Conservation (phyloP, 2,113 vertebrate genomes). For the Pagrus major region DNA sequence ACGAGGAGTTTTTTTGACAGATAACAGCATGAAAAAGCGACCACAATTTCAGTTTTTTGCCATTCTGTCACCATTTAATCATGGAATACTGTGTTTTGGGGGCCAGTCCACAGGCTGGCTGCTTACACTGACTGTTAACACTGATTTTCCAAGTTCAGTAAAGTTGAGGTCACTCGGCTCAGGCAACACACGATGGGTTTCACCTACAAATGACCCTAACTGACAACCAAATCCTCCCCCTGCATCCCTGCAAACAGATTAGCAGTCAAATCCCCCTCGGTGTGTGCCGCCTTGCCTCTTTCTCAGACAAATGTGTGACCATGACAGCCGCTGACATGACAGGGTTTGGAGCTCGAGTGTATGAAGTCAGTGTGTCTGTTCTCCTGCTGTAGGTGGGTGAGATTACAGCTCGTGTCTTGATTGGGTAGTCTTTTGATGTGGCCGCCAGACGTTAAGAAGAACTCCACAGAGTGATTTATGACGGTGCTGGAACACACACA, state of each 20-base stretch:
- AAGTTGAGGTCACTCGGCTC: neutral
- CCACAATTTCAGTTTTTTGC: too few species aligned
- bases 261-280: slow-evolving; percentile 36
- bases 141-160: neutral
- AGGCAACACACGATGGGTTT: neutral
- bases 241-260: slow-evolving; percentile 35
- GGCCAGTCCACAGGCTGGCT: too few species aligned
- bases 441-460: slow-evolving; percentile 45
- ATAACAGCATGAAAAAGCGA: too few species aligned
- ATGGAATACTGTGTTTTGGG: too few species aligned
- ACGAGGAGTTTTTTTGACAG: too few species aligned
- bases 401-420: slow-evolving; percentile 20
- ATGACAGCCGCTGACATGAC: slow-evolving; percentile 37
- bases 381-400: slow-evolving; percentile 40
- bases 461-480: slow-evolving; percentile 57
- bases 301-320: slow-evolving; percentile 40
- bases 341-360: slow-evolving; percentile 21
- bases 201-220: slow-evolving; percentile 26
- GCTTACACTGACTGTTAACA: too few species aligned
- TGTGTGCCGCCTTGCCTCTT: slow-evolving; percentile 35
- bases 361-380: slow-evolving; percentile 24
- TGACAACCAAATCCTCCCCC: slow-evolving; percentile 38
- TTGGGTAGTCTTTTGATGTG: slow-evolving; percentile 47
- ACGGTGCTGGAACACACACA: slow-evolving; percentile 27
- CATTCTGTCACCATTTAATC: too few species aligned